Evolutionary conservation across 1,140 invertebrate species (phyloP), one percentile per base, ranked within the genome.

Genomic region (Megalopta genalis): DNA sequence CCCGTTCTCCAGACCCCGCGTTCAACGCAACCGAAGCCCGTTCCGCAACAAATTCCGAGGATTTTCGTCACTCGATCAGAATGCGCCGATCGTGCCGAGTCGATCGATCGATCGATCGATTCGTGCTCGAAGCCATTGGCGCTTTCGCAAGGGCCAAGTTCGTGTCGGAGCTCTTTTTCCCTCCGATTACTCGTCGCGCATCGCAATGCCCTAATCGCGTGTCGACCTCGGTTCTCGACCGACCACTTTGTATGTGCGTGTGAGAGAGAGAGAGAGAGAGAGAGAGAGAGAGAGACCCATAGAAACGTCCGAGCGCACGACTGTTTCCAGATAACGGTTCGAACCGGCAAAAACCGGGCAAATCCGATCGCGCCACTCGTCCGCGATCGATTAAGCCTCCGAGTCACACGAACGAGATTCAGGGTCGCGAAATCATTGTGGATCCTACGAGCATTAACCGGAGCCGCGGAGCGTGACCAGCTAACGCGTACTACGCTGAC

Each of bases 331-430:
- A 42, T 42, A 42, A 32, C 60, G 27, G 3, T 67, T 18, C 39
- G 21, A 23, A 16, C 10, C 14, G 0, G 23, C 2, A n/a, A 16
- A 37, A 60, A 25, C 42, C 6, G 10, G 60, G 12, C 2, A 37
- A 27, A 21, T 18, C 12, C 14, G 18, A 39, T 4, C 12, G 12
- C 16, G 21, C 21, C 25, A 23, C 8, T 18, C 37, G 59, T 14
- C 10, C 8, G 6, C n/a, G 73, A 70, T 77, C 75, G 59, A 77
- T 71, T n/a, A 71, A 52, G 42, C 42, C 42, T 69, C 71, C 23
- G 32, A 64, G 37, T 72, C 23, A 72, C 69, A 65, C 60, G 25
- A 64, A 68, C 67, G 59, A 1, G 42, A 54, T 70, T 27, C 27
- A 62, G 2, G 10, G 67, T 54, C 68, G 60, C 74, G 65, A 46